Evolutionary conservation across 2,797 vertebrate species (phyloP).

Genomic region (Gallinago nigripennis): DNA sequence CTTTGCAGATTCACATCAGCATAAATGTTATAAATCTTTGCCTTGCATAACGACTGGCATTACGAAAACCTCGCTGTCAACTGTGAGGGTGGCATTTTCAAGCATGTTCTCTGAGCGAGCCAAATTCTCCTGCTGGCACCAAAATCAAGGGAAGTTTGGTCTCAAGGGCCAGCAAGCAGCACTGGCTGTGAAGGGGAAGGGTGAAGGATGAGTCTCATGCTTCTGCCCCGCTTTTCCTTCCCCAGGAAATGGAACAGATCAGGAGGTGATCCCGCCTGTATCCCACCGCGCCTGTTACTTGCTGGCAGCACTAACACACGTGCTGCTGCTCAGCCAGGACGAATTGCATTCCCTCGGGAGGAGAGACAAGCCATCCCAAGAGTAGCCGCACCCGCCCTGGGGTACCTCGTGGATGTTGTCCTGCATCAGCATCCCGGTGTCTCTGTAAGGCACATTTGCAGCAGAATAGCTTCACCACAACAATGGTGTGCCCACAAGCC

Average conservation of each 20-base stretch:
- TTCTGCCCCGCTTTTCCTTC: neutral
- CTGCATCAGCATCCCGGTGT: neutral
- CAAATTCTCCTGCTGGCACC: neutral
- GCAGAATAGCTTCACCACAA: neutral
- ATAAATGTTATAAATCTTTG: slow-evolving; percentile 2
- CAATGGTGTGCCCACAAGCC: neutral
- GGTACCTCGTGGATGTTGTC: rapidly evolving
- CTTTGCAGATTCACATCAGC: neutral
- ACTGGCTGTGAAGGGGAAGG: neutral
- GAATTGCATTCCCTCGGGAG: neutral
- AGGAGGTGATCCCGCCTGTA: neutral
- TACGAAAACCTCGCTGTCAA: neutral
- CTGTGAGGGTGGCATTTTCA: neutral
- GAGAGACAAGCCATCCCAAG: neutral
- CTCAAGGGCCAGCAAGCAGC: neutral
- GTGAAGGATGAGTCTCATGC: neutral
- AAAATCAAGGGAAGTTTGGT: neutral
- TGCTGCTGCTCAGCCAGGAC: neutral
- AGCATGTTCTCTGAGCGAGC: neutral
- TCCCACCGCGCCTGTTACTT: neutral
- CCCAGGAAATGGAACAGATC: neutral
- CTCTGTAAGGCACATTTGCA: neutral
- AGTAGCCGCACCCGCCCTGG: neutral
- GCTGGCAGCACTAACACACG: neutral
- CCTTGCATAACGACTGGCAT: neutral